phyloP scores from a whole-genome alignment of 2,888 invertebrate species.

The Aquatica leii region DNA sequence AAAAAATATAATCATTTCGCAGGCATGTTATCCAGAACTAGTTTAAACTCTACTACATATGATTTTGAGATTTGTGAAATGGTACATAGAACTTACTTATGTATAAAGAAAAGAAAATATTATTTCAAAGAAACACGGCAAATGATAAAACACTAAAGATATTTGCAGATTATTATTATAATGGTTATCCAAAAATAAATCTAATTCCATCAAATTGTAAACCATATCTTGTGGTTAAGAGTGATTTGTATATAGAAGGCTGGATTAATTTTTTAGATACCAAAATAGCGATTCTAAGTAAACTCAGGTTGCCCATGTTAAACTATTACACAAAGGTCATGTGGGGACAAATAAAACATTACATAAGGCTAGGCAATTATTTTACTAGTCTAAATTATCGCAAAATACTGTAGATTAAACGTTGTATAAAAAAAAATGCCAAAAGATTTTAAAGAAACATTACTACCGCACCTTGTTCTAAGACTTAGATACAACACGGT shows the following conservation, averaged over 20 bases:
- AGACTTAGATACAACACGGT: slow-evolving; percentile 35
- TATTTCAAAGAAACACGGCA: neutral
- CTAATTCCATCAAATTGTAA: no score
- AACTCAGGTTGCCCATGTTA: neutral
- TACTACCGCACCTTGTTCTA: slow-evolving; percentile 16
- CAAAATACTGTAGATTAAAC: slow-evolving; percentile 36
- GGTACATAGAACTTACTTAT: neutral
- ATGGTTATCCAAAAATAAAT: neutral
- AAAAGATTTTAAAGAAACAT: slow-evolving; percentile 37
- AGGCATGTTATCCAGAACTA: neutral
- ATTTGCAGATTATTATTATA: neutral
- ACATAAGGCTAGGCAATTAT: neutral
- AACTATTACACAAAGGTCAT: no score
- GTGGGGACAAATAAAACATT: no score
- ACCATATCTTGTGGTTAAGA: neutral
- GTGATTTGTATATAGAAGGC: slow-evolving; percentile 11
- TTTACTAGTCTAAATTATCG: no score
- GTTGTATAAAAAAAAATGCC: slow-evolving; percentile 34
- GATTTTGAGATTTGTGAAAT: no score
- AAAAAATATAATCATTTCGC: slow-evolving; percentile 16
- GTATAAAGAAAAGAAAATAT: neutral
- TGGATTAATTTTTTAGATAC: neutral
- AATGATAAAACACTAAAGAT: neutral
- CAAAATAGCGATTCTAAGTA: neutral
- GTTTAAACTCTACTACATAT: no score